Evolutionary conservation across 2,888 invertebrate genomes (phyloP), one percentile per base, ranked within the genome.

Genomic region (Macrophya alboannulata): DNA sequence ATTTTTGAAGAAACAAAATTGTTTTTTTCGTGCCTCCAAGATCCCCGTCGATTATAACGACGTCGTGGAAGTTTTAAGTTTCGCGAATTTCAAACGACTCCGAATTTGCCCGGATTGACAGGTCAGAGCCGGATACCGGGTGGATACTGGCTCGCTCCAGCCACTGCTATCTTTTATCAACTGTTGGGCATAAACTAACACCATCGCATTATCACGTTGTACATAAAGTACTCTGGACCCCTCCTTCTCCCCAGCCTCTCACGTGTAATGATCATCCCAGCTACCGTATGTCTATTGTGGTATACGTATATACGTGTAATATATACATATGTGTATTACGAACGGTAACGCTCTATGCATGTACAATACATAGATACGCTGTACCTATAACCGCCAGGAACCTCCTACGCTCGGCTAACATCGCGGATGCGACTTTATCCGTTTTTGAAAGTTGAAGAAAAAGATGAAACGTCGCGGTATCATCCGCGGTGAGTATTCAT

Each of bases 81-180:
- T 83, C 83, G 68, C 83, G 83, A 83, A 83, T 68, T 83, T 83
- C 25, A 48, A 68, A 48, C 83, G 25, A 21, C 37, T 83, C 40
- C 21, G 59, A 59, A 55, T 84, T 40, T 87, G 87, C 84, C 87
- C 76, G 86, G 86, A 84, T 87, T 90, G 89, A 89, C 91, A 88
- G 91, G 88, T 90, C 91, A 89, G 86, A 89, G 88, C 90, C 91
- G 89, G 86, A 89, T 88, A 90, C 87, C 90, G 90, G 90, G 88
- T 88, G 89, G 89, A 86, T 89, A 93, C 93, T 93, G 93, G 89
- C 89, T 89, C 89, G 90, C 89, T 90, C 90, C 90, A 90, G 90
- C 89, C 89, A 91, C 90, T 89, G 92, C 93, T 92, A 93, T 93
- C 93, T 93, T 93, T 93, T 93, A 93, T 93, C 93, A 93, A 92